Evolutionary conservation across 2,888 invertebrate genomes (phyloP).

Genomic region (Chymomyza caudatula): DNA sequence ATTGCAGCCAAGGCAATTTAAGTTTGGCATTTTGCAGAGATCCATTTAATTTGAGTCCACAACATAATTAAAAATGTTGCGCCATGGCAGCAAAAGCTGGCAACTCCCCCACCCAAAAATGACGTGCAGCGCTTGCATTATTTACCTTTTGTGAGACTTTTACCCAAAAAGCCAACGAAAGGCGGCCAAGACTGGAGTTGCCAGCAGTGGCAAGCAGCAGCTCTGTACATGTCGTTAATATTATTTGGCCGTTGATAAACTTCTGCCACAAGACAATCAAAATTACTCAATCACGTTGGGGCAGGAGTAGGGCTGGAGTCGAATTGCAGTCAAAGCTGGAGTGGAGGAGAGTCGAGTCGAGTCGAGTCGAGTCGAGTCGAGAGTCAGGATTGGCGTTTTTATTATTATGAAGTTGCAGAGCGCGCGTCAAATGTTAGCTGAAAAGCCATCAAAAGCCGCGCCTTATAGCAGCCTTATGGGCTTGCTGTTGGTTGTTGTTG

Average conservation of each 20-base stretch:
- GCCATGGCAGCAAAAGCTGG: slow-evolving; percentile 20
- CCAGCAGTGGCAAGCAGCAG: slow-evolving; percentile 36
- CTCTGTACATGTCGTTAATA: slow-evolving; percentile 63
- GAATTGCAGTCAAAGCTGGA: slow-evolving; percentile 1
- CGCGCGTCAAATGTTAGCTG: slow-evolving; percentile 64
- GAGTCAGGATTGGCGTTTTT: neutral
- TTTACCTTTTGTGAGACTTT: slow-evolving; percentile 60
- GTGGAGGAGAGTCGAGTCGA: neutral
- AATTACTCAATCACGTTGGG: slow-evolving; percentile 66
- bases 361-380: too few relatives aligned
- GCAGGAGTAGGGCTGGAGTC: neutral
- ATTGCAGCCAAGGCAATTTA: neutral
- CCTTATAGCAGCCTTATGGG: slow-evolving; percentile 33
- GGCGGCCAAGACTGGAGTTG: neutral
- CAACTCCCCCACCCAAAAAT: slow-evolving; percentile 65
- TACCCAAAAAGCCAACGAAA: slow-evolving; percentile 26
- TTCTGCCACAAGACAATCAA: slow-evolving; percentile 72
- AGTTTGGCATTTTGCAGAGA: neutral
- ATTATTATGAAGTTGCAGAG: slow-evolving; percentile 15
- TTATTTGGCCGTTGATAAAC: slow-evolving; percentile 69
- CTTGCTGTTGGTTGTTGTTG: slow-evolving; percentile 18
- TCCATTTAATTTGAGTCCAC: slow-evolving; percentile 33
- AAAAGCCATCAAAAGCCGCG: slow-evolving; percentile 56
- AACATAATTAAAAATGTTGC: slow-evolving; percentile 66
- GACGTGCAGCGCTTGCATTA: slow-evolving; percentile 68